Evolutionary conservation across 2,797 vertebrate genomes (phyloP).

Genomic region (Intellagama lesueurii): DNA sequence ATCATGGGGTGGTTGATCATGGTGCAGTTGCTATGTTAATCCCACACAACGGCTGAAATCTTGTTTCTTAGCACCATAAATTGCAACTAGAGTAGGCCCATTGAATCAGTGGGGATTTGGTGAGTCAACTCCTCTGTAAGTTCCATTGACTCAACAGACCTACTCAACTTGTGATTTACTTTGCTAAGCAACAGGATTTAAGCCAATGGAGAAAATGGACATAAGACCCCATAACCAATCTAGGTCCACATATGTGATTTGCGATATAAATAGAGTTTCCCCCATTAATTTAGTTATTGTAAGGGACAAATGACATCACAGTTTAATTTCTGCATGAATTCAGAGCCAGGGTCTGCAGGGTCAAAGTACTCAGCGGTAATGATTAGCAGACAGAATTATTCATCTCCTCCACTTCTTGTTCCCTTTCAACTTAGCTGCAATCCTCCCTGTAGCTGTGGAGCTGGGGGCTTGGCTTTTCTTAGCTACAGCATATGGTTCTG

Average conservation of each 20-base stretch:
- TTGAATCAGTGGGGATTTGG: too few relatives aligned
- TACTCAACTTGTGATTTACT: too few relatives aligned
- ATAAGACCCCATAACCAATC: neutral
- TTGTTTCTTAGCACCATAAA: too few relatives aligned
- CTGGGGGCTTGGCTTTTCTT: neutral
- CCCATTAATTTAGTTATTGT: neutral
- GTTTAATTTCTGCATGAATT: neutral
- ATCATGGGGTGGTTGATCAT: neutral
- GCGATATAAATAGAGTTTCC: neutral
- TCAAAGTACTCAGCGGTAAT: too few relatives aligned
- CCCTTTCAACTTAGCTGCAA: neutral
- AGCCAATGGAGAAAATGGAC: neutral
- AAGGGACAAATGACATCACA: neutral
- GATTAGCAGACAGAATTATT: neutral
- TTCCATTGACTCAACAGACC: too few relatives aligned
- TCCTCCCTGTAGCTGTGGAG: neutral
- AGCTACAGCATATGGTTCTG: neutral
- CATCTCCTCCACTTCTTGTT: neutral
- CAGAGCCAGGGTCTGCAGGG: neutral
- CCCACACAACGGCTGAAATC: neutral
- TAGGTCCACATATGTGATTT: neutral
- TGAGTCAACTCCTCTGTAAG: too few relatives aligned
- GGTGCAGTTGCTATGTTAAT: neutral
- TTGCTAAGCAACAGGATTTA: too few relatives aligned
- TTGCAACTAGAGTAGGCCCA: too few relatives aligned